Evolutionary conservation across 1,140 invertebrate genomes (phyloP).

Genomic region (Idris sp.): DNA sequence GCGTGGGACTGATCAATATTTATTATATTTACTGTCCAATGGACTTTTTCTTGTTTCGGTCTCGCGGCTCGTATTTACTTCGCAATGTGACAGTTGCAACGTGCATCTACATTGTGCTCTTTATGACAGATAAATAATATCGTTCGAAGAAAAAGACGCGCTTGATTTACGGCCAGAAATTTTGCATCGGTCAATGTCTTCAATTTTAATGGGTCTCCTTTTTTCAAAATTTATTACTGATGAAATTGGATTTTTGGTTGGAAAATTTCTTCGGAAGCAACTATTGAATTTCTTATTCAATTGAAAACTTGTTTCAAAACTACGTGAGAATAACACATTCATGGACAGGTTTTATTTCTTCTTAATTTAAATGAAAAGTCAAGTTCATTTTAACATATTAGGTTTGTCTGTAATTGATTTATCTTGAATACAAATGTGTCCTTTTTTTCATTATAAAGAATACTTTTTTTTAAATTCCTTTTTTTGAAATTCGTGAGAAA

Average conservation of each 20-base stretch:
- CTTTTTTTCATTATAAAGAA: too few relatives aligned
- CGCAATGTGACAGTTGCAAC: slow-evolving; percentile 45
- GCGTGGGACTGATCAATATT: slow-evolving; percentile 2
- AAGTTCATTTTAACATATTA: too few relatives aligned
- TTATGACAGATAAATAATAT: slow-evolving; percentile 59
- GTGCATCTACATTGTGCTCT: slow-evolving; percentile 60
- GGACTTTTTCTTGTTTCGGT: slow-evolving; percentile 22
- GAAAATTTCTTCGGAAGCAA: slow-evolving; percentile 20
- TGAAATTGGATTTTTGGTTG: slow-evolving; percentile 23
- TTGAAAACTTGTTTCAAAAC: too few relatives aligned
- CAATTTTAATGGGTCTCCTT: slow-evolving; percentile 31
- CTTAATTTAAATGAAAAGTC: too few relatives aligned
- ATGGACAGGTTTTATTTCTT: too few relatives aligned
- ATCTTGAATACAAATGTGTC: too few relatives aligned
- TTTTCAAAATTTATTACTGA: slow-evolving; percentile 18
- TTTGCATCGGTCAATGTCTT: slow-evolving; percentile 52
- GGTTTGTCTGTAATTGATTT: too few relatives aligned
- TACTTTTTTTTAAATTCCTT: too few relatives aligned
- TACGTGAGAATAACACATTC: too few relatives aligned
- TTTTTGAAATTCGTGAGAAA: too few relatives aligned
- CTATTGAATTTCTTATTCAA: slow-evolving; percentile 32
- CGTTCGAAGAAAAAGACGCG: slow-evolving; percentile 37
- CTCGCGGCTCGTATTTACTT: slow-evolving; percentile 41
- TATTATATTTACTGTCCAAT: slow-evolving; percentile 20
- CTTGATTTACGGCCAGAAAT: slow-evolving; percentile 58